Conservation (phyloP, 2,888 invertebrate genomes). For the Plebejus anna region DNA sequence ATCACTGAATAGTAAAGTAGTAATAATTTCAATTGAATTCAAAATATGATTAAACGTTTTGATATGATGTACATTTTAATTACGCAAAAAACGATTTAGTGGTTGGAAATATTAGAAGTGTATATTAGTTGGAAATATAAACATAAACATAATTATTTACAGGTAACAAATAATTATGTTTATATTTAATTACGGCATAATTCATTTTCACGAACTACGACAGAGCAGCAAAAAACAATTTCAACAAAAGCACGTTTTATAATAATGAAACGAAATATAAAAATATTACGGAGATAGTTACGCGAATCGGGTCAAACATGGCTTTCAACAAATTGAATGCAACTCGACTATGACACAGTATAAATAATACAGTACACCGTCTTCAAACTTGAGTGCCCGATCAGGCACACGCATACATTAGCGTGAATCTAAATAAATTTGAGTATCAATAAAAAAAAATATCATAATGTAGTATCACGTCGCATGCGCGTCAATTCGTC, state of each 20-base stretch:
- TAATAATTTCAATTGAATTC: too few species aligned
- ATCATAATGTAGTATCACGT: background rate
- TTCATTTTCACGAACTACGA: background rate
- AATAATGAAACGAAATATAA: conserved; percentile 28
- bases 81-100: too few species aligned
- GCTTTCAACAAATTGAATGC: conserved; percentile 56
- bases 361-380: background rate
- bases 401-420: background rate
- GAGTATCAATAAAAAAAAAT: background rate
- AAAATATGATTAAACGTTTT: too few species aligned
- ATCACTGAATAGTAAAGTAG: too few species aligned
- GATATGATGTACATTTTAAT: too few species aligned
- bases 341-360: conserved; percentile 37
- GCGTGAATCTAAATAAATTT: background rate
- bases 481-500: background rate
- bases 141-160: background rate
- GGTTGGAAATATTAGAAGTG: too few species aligned
- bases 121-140: too few species aligned
- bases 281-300: conserved; percentile 33
- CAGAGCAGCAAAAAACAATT: conserved; percentile 2
- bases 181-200: background rate
- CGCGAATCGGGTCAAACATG: conserved; percentile 52
- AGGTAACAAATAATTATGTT: background rate
- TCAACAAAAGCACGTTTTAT: conserved; percentile 14
- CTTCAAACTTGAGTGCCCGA: too few species aligned